These are phyloP conservation scores for Lepeophtheirus salmonis DNA, from an alignment of 1,140 invertebrate species.

Conservation along the genomic window DNA sequence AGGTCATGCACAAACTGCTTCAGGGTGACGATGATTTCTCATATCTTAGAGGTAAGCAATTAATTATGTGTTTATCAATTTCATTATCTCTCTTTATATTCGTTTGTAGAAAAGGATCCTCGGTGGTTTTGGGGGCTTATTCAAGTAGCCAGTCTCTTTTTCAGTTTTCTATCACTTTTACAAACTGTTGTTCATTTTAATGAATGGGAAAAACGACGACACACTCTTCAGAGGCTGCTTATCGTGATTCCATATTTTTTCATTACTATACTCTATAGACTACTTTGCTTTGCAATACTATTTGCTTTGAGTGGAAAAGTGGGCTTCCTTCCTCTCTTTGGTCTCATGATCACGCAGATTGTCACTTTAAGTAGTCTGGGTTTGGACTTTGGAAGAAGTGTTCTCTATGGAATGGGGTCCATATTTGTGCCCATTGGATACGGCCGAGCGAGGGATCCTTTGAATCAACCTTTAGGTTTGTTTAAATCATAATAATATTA, in stretches of 20 bases:
- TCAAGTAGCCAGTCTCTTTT: conserved; percentile 14
- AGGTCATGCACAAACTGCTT: not conserved
- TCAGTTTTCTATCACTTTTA: conserved; percentile 12
- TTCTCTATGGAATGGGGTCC: conserved; percentile 14
- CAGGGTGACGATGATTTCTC: not conserved
- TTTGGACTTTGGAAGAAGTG: conserved; percentile 4
- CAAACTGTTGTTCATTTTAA: conserved; percentile 17
- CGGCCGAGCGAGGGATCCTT: not conserved
- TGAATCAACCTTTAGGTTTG: conserved; percentile 2
- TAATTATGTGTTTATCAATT: not conserved
- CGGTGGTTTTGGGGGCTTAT: conserved; percentile 12
- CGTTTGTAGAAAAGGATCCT: not conserved
- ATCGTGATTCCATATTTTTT: conserved; percentile 6
- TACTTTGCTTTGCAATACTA: conserved; percentile 1
- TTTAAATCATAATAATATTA: not conserved
- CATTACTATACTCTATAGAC: conserved; percentile 3
- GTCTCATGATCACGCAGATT: conserved; percentile 3
- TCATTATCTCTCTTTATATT: not conserved
- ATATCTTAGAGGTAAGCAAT: not conserved
- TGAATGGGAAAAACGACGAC: conserved; percentile 14
- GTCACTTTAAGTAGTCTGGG: conserved; percentile 17
- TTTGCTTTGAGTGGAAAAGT: conserved; percentile 6
- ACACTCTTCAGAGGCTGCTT: conserved; percentile 5
- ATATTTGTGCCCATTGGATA: conserved; percentile 12
- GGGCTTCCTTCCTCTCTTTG: conserved; percentile 1